A percentile compares a stretch with the other conserved stretches of the same genome.
Conservation (phyloP, 2,888 invertebrate species). For the Hirudinaria manillensis region DNA sequence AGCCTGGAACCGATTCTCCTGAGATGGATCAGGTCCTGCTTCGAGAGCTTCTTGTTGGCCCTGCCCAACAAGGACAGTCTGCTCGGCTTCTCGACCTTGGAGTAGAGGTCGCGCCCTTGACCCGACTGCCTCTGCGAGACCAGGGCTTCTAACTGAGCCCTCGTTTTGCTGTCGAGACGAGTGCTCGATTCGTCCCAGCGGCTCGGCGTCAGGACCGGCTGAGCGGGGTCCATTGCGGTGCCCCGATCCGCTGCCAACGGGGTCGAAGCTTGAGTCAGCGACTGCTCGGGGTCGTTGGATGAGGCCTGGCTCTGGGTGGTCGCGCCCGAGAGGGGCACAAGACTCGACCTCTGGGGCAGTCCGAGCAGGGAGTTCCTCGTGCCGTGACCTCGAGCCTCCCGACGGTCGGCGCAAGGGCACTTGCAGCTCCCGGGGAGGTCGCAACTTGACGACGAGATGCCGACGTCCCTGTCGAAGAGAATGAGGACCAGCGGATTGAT, state of each 20-base stretch:
- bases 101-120: too few species aligned
- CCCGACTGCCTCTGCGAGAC: background rate
- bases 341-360: background rate
- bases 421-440: background rate
- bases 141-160: background rate
- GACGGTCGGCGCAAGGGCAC: background rate
- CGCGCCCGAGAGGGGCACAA: background rate
- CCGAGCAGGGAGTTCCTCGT: background rate
- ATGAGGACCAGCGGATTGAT: constrained; percentile 50
- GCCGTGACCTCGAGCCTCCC: too few species aligned
- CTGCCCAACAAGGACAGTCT: background rate
- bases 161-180: background rate
- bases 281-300: background rate
- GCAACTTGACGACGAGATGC: constrained; percentile 6
- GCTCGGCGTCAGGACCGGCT: background rate
- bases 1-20: constrained; percentile 11
- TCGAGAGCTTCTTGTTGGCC: background rate
- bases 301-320: background rate
- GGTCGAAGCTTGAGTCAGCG: background rate
- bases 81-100: background rate
- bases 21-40: constrained; percentile 19
- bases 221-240: background rate
- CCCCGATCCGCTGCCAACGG: background rate
- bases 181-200: background rate
- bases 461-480: constrained; percentile 38